These are phyloP conservation scores for Valencia hispanica DNA, from an alignment of 2,797 vertebrate species.

Conservation along the genomic window DNA sequence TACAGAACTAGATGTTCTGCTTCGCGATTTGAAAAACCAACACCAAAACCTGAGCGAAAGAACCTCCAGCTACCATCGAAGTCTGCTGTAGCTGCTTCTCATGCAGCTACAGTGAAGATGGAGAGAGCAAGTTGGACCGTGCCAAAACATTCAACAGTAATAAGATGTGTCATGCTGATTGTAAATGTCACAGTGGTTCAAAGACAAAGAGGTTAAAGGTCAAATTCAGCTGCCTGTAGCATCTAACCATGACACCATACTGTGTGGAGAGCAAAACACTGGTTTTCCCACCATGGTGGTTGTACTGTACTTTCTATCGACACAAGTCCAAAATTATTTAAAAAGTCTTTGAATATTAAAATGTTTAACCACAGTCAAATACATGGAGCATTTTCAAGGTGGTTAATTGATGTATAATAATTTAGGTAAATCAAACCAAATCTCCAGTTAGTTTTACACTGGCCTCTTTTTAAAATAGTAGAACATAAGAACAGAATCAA, in stretches of 20 bases:
- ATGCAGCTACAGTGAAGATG: background rate
- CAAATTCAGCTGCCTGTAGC: too few species aligned
- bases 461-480: background rate
- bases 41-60: too few species aligned
- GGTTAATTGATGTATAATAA: background rate
- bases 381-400: background rate
- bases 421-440: too few species aligned
- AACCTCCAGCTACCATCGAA: background rate
- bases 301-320: too few species aligned
- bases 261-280: too few species aligned
- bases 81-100: background rate
- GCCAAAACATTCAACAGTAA: background rate
- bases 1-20: background rate
- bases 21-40: too few species aligned
- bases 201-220: too few species aligned
- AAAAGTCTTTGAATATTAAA: too few species aligned
- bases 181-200: too few species aligned
- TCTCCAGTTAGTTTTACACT: background rate
- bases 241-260: too few species aligned
- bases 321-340: too few species aligned
- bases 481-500: background rate
- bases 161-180: background rate
- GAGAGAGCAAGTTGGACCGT: background rate
- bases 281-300: too few species aligned
- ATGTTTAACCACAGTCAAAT: background rate